These are phyloP conservation scores for Iguana delicatissima DNA, from an alignment of 2,797 vertebrate species.

Conservation along the genomic window DNA sequence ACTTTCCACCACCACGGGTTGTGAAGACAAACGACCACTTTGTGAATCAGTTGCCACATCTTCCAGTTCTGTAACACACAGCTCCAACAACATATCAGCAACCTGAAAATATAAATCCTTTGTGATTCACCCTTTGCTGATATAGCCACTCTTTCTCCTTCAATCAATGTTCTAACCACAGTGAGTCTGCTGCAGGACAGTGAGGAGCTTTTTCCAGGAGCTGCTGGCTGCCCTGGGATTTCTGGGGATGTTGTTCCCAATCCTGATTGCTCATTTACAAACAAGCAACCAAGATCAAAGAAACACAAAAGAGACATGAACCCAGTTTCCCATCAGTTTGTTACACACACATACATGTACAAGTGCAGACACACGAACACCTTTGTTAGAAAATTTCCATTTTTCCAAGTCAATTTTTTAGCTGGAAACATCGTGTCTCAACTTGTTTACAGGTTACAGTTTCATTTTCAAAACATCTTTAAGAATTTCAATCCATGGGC, in stretches of 20 bases:
- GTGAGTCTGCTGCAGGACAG: no score
- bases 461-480: neutral
- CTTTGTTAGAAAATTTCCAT: neutral
- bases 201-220: no score
- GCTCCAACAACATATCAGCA: constrained; percentile 96
- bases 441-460: neutral
- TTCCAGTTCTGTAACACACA: constrained; percentile 97
- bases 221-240: no score
- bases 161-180: neutral
- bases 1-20: constrained; percentile 97
- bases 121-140: neutral
- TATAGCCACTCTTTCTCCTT: neutral
- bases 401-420: neutral
- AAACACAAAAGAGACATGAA: neutral
- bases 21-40: constrained; percentile 95
- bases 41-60: constrained; percentile 98
- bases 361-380: no score
- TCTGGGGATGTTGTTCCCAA: no score
- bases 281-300: neutral
- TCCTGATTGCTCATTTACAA: no score
- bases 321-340: neutral
- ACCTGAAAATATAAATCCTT: constrained; percentile 81
- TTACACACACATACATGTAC: neutral
- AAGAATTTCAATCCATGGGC: neutral
- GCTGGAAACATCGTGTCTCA: no score